Evolutionary conservation across 2,888 invertebrate genomes (phyloP), one percentile per base, ranked within the genome.

Genomic region (Panopea generosa): DNA sequence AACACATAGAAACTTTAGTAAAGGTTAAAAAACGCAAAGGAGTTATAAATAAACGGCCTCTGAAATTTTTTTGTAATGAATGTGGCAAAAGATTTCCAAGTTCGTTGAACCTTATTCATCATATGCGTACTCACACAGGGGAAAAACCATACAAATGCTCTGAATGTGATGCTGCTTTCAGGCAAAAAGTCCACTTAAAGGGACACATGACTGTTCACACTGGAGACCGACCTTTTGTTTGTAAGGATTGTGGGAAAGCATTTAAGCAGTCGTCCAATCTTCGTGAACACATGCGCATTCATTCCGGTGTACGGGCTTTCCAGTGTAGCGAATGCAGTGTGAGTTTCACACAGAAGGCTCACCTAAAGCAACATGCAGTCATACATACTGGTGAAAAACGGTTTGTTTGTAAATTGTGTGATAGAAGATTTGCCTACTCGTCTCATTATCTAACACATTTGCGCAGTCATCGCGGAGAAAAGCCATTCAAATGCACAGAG

Each of bases 151-250:
- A 16, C 7, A 45, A 45, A 16, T 45, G 45, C 16, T 16, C n/a
- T 16, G 45, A 18, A 18, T 45, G 45, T 45, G 45, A 45, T 4
- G 16, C 4, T 9, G 29, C n/a, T 11, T 55, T 27, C 18, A 29
- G n/a, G 16, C 29, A 27, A 4, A 27, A 27, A 27, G 14, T 26
- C 4, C 9, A 26, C 14, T 27, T 55, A 14, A 55, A 29, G 27
- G 26, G 24, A 55, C 55, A 55, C 27, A 38, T 56, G 56, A 33
- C 11, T 33, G 18, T n/a, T 2, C 56, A 56, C 38, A 56, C 56
- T 11, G 56, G 56, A 6, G 56, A 38, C 4, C 6, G 22, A 11
- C 56, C 56, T n/a, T 40, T 20, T n/a, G 40, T 7, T 20, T 56
- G 56, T 38, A 6, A 14, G 6, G 20, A 29, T n/a, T 56, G 56